Conservation (phyloP, 2,113 vertebrate species). For the Emberiza fucata region DNA sequence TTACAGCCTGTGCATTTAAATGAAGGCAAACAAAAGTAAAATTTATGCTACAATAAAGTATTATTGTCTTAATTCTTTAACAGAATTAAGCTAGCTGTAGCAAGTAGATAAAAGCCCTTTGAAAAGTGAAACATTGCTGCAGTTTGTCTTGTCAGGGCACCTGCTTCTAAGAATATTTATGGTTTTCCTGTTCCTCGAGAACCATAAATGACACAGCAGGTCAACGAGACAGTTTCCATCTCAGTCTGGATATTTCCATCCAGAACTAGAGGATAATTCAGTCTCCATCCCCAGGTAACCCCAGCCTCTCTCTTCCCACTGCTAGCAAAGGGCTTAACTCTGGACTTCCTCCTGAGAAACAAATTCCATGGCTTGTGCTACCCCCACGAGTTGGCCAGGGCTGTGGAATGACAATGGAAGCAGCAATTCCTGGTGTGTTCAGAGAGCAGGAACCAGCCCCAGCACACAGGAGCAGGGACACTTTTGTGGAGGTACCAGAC, state of each 20-base stretch:
- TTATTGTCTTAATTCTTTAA: constrained; percentile 59
- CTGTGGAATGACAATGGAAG: background rate
- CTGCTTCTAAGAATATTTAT: constrained; percentile 51
- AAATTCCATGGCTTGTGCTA: background rate
- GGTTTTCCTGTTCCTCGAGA: constrained; percentile 16
- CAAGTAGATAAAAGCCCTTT: constrained; percentile 50
- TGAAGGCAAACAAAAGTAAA: constrained; percentile 47
- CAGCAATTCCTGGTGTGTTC: background rate
- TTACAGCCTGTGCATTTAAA: constrained; percentile 50
- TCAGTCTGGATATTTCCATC: background rate
- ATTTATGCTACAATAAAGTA: constrained; percentile 48
- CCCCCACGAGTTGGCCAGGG: background rate
- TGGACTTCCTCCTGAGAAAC: constrained; percentile 6
- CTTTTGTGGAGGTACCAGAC: background rate
- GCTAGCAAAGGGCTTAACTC: background rate
- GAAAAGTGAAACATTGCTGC: background rate
- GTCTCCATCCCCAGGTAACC: constrained; percentile 8
- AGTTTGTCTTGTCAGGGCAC: constrained; percentile 42
- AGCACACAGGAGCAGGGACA: background rate
- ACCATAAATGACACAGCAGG: constrained; percentile 6
- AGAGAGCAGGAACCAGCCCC: background rate
- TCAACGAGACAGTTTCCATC: constrained; percentile 23
- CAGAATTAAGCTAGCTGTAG: constrained; percentile 48
- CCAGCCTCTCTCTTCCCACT: background rate
- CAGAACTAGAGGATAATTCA: background rate